phyloP scores from a whole-genome alignment of 2,113 vertebrate species.

The Spea bombifrons region DNA sequence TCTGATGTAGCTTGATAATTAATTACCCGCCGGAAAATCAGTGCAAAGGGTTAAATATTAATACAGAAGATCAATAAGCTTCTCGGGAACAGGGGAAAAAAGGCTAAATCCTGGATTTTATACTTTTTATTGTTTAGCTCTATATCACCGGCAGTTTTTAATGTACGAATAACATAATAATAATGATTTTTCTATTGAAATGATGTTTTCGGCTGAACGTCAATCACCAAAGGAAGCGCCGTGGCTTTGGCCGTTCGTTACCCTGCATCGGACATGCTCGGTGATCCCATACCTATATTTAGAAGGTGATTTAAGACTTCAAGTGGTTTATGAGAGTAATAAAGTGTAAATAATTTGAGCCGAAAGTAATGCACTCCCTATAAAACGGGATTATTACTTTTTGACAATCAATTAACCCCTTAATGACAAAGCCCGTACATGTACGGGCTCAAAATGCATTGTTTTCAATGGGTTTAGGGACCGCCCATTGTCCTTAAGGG shows the following conservation, averaged over 20 bases:
- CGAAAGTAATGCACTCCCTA: slow-evolving; percentile 10
- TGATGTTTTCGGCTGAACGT: neutral
- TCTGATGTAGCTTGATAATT: no score
- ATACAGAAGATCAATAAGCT: no score
- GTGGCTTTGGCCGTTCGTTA: neutral
- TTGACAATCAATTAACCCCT: slow-evolving; percentile 33
- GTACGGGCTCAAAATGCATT: no score
- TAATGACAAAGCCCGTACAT: no score
- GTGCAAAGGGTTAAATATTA: no score
- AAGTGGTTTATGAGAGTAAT: slow-evolving; percentile 14
- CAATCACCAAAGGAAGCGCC: neutral
- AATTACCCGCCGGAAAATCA: no score
- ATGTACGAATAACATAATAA: neutral
- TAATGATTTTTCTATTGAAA: slow-evolving; percentile 3
- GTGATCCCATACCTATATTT: slow-evolving; percentile 6
- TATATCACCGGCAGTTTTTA: neutral
- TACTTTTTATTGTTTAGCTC: no score
- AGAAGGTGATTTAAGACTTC: slow-evolving; percentile 16
- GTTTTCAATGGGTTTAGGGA: no score
- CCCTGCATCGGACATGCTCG: neutral
- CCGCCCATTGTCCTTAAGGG: no score
- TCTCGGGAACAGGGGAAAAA: no score
- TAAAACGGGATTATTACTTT: slow-evolving; percentile 37
- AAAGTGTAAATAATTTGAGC: slow-evolving; percentile 33
- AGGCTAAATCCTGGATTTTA: no score